A percentile compares a stretch with the other conserved stretches of the same genome.
Evolutionary conservation across 2,888 invertebrate genomes (phyloP).

Genomic region (Phania funesta): DNA sequence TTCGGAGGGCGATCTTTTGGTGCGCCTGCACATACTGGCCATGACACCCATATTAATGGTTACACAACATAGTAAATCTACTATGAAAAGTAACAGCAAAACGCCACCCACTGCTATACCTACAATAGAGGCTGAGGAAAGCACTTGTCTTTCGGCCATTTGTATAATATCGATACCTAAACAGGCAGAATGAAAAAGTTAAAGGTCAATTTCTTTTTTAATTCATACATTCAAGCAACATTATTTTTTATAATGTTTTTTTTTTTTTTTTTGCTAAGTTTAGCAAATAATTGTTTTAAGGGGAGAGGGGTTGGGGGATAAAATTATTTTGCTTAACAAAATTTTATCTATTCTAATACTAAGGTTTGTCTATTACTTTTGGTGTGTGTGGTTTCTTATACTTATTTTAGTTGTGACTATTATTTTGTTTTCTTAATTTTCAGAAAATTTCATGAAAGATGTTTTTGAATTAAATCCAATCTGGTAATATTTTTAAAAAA

Average conservation of each 20-base stretch:
- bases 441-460: slow-evolving; percentile 54
- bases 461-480: not conserved
- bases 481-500: too few species aligned
- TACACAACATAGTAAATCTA: slow-evolving; percentile 92
- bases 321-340: slow-evolving; percentile 26
- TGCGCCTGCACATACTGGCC: slow-evolving; percentile 84
- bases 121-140: slow-evolving; percentile 86
- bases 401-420: slow-evolving; percentile 27
- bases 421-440: not conserved
- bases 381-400: slow-evolving; percentile 6
- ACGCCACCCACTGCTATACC: slow-evolving; percentile 92
- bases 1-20: slow-evolving; percentile 80
- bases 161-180: slow-evolving; percentile 79
- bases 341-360: slow-evolving; percentile 40
- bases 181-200: not conserved
- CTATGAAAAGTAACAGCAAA: slow-evolving; percentile 88
- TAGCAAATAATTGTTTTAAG: not conserved
- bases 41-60: slow-evolving; percentile 84
- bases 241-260: slow-evolving; percentile 23
- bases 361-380: slow-evolving; percentile 32
- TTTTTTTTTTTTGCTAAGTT: slow-evolving; percentile 35
- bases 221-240: not conserved
- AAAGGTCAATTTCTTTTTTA: not conserved
- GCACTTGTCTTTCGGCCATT: slow-evolving; percentile 76
- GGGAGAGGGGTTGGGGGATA: not conserved